Base-by-base conservation (phyloP, 2,888 invertebrate species). In the Sepioteuthis lessoniana region DNA sequence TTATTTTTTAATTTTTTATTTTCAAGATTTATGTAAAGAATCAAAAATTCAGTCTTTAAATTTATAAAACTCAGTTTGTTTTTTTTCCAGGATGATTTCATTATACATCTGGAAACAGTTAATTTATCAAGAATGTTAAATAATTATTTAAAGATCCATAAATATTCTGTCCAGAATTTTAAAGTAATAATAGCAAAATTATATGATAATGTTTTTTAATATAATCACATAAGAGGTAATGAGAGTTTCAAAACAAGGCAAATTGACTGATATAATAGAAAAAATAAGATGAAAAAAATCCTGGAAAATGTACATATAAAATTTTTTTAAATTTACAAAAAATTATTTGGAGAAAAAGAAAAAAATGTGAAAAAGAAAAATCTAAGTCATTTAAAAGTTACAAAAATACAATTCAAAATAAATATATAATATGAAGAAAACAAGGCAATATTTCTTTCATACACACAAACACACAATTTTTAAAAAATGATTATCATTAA, bases 401-500 rank as follows among this genome's bases (percentile, higher is more conserved):
- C n/a, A 76, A 76, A 76, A 76, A 76, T 76, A 76, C 60, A 60
- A 60, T 60, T 60, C 31, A 60, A 60, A 60, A 60, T 60, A 60
- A 76, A 76, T 76, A 76, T n/a, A 31, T 31, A n/a, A 76, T n/a
- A 76, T 76, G 21, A 76, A n/a, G 76, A 76, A 76, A 76, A 76
- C n/a, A 76, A 76, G 76, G 76, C 76, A 76, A 76, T 76, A n/a
- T 76, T 76, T 76, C n/a, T 76, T 55, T 55, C n/a, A n/a, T n/a
- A n/a, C n/a, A n/a, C n/a, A n/a, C n/a, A n/a, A n/a, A n/a, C n/a
- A n/a, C n/a, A n/a, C n/a, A n/a, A n/a, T n/a, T n/a, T n/a, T n/a
- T n/a, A n/a, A n/a, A n/a, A 76, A 76, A 76, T n/a, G 76, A 76
- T n/a, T 76, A n/a, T n/a, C 76, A 76, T n/a, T 76, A 76, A 16